Evolutionary conservation across 2,888 invertebrate genomes (phyloP), one percentile per base, ranked within the genome.

Genomic region (Callinectes sapidus): DNA sequence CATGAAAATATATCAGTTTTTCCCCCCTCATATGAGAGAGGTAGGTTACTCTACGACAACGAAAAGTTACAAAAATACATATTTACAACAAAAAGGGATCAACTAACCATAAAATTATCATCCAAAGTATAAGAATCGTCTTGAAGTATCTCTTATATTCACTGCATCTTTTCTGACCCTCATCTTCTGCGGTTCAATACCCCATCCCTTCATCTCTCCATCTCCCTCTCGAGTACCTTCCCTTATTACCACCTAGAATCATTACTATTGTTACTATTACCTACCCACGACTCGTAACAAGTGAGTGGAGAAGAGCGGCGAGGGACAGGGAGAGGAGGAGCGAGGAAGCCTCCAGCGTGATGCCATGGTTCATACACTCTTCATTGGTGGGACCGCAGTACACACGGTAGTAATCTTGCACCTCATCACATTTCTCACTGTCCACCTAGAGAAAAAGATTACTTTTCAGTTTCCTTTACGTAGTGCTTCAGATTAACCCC

Each of bases 321-420:
- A 89, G 71, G 23, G 66, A 6, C 16, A 71, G 61, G 23, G 23
- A 18, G 61, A 61, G 23, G 28, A 89, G 71, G 42, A 89, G 42
- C 10, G 71, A 32, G 14, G 28, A 18, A 5, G 18, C 35, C 1
- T 28, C 23, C 0, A 3, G 1, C 10, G 14, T 71, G 18, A 3
- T 42, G 10, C 35, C 91, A 14, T 61, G 61, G 35, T 48, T 91
- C 3, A 86, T 42, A 77, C 91, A 91, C 42, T 87, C n/a, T 6
- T 8, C 10, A 35, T 91, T 87, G 71, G 16, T 3, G 13, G 91
- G 91, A 2, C 91, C 91, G 55, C 91, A 91, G 91, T 91, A 91
- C 35, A 87, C 71, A 2, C 87, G 54, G 28, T 77, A 87, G n/a
- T 71, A 28, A n/a, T 71, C 1, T 3, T 54, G n/a, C 28, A 42